phyloP scores from a whole-genome alignment of 2,113 vertebrate species.

The Heterocephalus glaber region DNA sequence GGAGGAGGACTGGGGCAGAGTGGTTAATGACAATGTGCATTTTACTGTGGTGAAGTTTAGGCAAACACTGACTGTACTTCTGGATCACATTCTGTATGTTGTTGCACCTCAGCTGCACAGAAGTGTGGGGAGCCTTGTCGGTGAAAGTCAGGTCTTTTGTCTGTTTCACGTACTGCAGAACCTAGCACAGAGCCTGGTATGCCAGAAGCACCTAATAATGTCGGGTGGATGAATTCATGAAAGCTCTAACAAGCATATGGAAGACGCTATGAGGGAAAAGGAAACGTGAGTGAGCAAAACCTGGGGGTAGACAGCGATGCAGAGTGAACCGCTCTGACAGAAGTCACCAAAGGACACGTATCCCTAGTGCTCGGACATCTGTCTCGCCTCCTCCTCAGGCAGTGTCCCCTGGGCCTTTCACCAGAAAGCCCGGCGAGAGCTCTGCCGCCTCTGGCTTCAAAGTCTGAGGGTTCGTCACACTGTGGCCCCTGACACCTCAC shows the following conservation, averaged over 20 bases:
- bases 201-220: background rate
- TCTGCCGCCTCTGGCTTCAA: background rate
- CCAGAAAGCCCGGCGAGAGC: background rate
- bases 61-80: background rate
- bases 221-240: background rate
- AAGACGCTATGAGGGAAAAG: background rate
- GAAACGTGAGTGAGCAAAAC: background rate
- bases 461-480: background rate
- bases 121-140: background rate
- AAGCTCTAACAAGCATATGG: background rate
- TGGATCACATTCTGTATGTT: background rate
- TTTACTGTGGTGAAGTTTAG: background rate
- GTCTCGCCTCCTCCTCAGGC: background rate
- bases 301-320: background rate
- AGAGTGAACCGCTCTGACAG: background rate
- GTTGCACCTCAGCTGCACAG: background rate
- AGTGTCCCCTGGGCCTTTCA: background rate
- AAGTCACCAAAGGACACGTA: background rate
- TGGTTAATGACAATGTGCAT: fast-evolving
- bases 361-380: no score
- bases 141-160: background rate
- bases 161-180: background rate
- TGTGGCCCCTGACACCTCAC: background rate
- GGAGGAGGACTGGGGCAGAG: background rate
- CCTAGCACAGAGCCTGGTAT: background rate